These are phyloP conservation scores for Noctilio leporinus DNA, from an alignment of 2,113 vertebrate genomes.

Conservation along the genomic window DNA sequence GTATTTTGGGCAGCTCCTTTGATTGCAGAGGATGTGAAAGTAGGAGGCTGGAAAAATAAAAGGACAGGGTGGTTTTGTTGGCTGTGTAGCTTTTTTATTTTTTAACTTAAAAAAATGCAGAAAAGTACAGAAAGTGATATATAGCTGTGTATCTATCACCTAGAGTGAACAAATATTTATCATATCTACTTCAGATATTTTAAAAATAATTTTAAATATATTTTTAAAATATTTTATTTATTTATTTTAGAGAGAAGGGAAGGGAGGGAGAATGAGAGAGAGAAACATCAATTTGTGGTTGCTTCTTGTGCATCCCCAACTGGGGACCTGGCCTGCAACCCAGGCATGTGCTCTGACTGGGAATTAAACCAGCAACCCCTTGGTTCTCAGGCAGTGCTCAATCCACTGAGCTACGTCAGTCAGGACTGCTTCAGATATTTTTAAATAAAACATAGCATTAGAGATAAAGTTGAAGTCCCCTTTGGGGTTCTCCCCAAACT, in stretches of 20 bases:
- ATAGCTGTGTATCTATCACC: neutral
- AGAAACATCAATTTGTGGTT: too few species aligned
- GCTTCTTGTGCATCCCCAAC: too few species aligned
- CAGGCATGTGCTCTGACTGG: too few species aligned
- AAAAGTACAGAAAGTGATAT: neutral
- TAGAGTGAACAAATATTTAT: slow-evolving; percentile 37
- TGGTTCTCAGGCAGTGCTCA: too few species aligned
- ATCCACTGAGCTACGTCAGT: too few species aligned
- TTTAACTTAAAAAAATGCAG: neutral
- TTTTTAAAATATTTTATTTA: too few species aligned
- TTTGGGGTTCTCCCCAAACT: neutral
- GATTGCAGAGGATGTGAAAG: neutral
- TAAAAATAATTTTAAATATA: too few species aligned
- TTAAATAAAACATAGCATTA: slow-evolving; percentile 26
- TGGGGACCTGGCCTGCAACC: too few species aligned
- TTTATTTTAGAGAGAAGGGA: too few species aligned
- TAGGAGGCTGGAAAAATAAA: neutral
- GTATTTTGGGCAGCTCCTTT: neutral
- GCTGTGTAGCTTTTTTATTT: neutral
- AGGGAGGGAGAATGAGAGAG: too few species aligned
- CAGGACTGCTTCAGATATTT: neutral
- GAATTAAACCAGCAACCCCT: too few species aligned
- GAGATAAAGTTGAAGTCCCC: neutral
- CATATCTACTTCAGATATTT: neutral
- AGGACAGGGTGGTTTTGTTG: neutral